phyloP scores from a whole-genome alignment of 2,888 invertebrate species.

The Pegoplata infirma region DNA sequence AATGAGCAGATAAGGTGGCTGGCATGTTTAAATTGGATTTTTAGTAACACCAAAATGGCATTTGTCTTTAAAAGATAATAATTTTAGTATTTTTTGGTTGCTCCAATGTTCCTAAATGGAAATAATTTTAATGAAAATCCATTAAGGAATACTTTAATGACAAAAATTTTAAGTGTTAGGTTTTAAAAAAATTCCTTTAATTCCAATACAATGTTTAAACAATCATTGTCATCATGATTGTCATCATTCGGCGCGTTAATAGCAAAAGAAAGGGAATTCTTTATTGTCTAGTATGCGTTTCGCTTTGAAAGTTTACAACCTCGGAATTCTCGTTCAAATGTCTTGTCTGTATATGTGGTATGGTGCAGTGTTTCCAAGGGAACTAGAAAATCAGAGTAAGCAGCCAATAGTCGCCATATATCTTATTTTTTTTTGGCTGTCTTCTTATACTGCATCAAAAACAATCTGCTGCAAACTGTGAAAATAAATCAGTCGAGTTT shows the following conservation, averaged over 20 bases:
- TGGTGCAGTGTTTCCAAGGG: conserved; percentile 34
- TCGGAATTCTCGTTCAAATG: conserved; percentile 15
- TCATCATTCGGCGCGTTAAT: conserved; percentile 21
- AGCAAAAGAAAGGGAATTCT: conserved; percentile 22
- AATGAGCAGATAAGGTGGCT: conserved; percentile 53
- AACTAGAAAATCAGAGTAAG: conserved; percentile 61
- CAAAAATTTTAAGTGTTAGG: background rate
- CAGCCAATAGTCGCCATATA: conserved; percentile 72
- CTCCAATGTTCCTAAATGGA: background rate
- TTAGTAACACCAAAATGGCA: conserved; percentile 43
- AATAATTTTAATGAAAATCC: background rate
- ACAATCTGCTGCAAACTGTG: conserved; percentile 76
- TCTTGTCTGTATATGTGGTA: conserved; percentile 1
- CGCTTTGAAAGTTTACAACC: conserved; percentile 25
- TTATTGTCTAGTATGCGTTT: conserved; percentile 43
- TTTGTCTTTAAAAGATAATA: conserved; percentile 1
- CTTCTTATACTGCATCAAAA: conserved; percentile 73
- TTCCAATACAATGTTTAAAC: background rate
- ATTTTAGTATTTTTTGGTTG: background rate
- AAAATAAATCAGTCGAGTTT: conserved; percentile 76
- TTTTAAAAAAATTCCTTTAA: conserved; percentile 26
- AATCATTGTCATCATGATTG: background rate
- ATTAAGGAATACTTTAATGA: background rate
- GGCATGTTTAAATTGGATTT: conserved; percentile 41
- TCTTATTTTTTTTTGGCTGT: conserved; percentile 68